Evolutionary conservation across 2,888 invertebrate species (phyloP).

Genomic region (Netelia virgata): DNA sequence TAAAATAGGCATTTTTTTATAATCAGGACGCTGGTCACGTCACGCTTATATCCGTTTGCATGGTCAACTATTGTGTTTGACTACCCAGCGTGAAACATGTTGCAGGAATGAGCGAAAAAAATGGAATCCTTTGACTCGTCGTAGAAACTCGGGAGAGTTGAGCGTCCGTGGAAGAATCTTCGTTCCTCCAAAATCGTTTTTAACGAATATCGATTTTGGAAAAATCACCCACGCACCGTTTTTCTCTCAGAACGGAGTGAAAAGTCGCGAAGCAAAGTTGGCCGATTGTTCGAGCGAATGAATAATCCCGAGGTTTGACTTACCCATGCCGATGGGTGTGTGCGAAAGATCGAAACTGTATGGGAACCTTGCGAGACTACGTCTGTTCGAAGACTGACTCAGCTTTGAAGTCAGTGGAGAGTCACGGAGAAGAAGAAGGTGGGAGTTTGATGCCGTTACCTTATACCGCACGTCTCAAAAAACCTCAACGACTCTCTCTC

Average conservation of each 20-base stretch:
- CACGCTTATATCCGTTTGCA: conserved; percentile 43
- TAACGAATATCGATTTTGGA: neutral
- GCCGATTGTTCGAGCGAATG: neutral
- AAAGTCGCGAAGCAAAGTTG: neutral
- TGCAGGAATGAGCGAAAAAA: neutral
- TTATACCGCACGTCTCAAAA: conserved; percentile 60
- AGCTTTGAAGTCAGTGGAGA: conserved; percentile 64
- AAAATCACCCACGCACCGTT: conserved; percentile 11
- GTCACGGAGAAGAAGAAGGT: conserved; percentile 55
- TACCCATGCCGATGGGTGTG: conserved; percentile 66
- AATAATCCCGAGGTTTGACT: conserved; percentile 47
- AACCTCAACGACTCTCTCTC: neutral
- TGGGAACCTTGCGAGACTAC: conserved; percentile 65
- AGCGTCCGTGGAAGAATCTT: conserved; percentile 37
- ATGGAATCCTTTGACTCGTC: conserved; percentile 10
- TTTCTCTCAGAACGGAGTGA: neutral
- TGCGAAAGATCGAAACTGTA: conserved; percentile 48
- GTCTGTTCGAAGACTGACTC: conserved; percentile 68
- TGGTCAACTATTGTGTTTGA: conserved; percentile 40
- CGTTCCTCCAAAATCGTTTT: neutral
- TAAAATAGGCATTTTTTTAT: neutral
- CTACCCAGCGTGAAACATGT: conserved; percentile 25
- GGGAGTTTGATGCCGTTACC: conserved; percentile 72
- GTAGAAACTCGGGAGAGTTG: conserved; percentile 21
- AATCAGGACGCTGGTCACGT: conserved; percentile 44